These are phyloP conservation scores for Scaptomyza graminum DNA, from an alignment of 1,140 invertebrate genomes.

Conservation along the genomic window DNA sequence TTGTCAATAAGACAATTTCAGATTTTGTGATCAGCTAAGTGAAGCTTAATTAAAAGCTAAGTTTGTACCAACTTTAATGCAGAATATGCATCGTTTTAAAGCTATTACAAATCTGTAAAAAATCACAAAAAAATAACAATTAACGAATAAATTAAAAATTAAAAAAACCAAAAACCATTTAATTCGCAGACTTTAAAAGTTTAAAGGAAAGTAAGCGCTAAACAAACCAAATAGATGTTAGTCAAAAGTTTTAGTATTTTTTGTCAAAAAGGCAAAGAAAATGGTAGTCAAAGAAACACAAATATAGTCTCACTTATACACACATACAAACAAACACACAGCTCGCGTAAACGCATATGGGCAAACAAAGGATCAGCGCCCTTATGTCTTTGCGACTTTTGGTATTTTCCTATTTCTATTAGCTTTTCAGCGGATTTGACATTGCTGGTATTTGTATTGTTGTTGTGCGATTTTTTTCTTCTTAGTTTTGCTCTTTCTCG, in stretches of 20 bases:
- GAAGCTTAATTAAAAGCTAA: not conserved
- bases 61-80: not conserved
- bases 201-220: conserved; percentile 6
- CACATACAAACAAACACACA: conserved; percentile 17
- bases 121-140: conserved; percentile 24
- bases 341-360: conserved; percentile 14
- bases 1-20: no score
- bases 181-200: not conserved
- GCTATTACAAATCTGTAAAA: no score
- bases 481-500: conserved; percentile 41
- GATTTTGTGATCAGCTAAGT: no score
- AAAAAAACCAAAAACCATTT: not conserved
- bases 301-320: conserved; percentile 32
- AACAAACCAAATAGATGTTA: conserved; percentile 36
- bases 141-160: conserved; percentile 8
- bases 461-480: conserved; percentile 34
- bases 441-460: conserved; percentile 58
- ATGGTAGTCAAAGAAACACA: conserved; percentile 43
- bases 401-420: conserved; percentile 6
- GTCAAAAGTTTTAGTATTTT: conserved; percentile 37
- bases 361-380: conserved; percentile 45
- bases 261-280: conserved; percentile 67
- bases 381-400: conserved; percentile 64
- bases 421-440: conserved; percentile 40
- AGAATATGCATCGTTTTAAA: no score